Percentiles rank a stretch among this genome's conserved stretches.
phyloP scores from a whole-genome alignment of 2,888 invertebrate species.

The Patella ulyssiponensis region DNA sequence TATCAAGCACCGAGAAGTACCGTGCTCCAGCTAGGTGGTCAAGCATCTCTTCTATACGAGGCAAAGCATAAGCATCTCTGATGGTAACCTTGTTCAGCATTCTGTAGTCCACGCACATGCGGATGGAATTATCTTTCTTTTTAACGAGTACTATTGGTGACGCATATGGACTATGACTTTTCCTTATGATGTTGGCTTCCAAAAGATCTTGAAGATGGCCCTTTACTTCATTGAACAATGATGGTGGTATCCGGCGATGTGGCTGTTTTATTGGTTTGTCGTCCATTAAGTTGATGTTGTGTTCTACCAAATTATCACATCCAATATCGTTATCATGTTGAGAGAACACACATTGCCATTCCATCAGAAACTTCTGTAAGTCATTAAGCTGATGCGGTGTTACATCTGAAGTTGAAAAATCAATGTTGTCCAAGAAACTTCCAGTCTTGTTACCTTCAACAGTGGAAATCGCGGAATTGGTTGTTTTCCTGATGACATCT shows the following conservation, averaged over 20 bases:
- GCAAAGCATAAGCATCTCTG: no score
- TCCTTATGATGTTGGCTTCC: slow-evolving; percentile 23
- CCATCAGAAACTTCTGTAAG: background rate
- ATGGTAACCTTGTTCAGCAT: background rate
- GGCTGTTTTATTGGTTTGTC: slow-evolving; percentile 28
- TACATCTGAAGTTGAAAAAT: background rate
- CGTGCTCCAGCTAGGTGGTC: background rate
- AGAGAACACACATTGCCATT: background rate
- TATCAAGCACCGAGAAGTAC: background rate
- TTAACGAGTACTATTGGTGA: background rate
- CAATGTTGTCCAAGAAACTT: background rate
- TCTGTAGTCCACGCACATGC: background rate
- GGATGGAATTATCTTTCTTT: background rate
- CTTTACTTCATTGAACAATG: slow-evolving; percentile 28
- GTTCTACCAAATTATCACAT: slow-evolving; percentile 25
- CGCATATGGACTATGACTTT: slow-evolving; percentile 19
- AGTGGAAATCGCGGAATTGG: background rate
- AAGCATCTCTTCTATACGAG: no score
- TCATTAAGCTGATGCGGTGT: background rate
- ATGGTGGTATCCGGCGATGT: slow-evolving; percentile 28
- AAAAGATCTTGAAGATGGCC: slow-evolving; percentile 33
- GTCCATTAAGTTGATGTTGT: slow-evolving; percentile 27
- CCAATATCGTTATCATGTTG: slow-evolving; percentile 20
- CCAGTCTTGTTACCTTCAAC: background rate
- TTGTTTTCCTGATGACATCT: background rate